Evolutionary conservation across 2,797 vertebrate species (phyloP).

Genomic region (Spondyliosoma cantharus): DNA sequence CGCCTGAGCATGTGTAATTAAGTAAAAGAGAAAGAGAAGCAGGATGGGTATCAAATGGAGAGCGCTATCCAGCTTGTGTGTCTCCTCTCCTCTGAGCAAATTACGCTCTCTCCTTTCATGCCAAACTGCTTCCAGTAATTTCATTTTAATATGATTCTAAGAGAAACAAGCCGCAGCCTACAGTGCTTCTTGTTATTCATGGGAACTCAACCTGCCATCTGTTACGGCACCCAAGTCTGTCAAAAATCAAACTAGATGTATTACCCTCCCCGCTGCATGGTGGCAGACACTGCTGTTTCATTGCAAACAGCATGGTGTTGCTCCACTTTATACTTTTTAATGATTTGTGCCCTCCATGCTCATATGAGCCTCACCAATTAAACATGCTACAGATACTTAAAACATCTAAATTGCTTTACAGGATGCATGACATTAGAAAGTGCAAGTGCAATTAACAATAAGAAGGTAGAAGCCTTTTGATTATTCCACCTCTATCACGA

Average conservation of each 20-base stretch:
- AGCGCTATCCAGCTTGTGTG: slow-evolving; percentile 1
- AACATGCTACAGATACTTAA: neutral
- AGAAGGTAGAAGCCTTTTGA: slow-evolving; percentile 4
- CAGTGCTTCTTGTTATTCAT: slow-evolving; percentile 56
- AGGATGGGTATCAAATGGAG: slow-evolving; percentile 34
- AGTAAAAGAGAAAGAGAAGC: slow-evolving; percentile 24
- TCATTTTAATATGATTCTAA: slow-evolving; percentile 56
- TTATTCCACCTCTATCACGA: neutral
- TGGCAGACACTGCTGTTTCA: neutral
- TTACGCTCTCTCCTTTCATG: slow-evolving; percentile 26
- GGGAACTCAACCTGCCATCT: slow-evolving; percentile 48
- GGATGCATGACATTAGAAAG: neutral
- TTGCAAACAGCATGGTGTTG: neutral
- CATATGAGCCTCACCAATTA: neutral
- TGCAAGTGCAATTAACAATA: slow-evolving; percentile 5
- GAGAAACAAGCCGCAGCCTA: slow-evolving; percentile 40
- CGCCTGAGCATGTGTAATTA: slow-evolving; percentile 40
- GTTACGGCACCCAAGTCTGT: slow-evolving; percentile 45
- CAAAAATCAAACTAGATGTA: slow-evolving; percentile 39
- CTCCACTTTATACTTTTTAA: slow-evolving; percentile 1
- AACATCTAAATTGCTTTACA: neutral
- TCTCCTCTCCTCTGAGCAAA: slow-evolving; percentile 45
- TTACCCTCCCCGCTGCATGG: slow-evolving; percentile 11
- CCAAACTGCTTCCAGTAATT: slow-evolving; percentile 49
- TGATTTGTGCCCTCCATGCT: neutral